Evolutionary conservation across 1,140 invertebrate species (phyloP).

Genomic region (Hermetia illucens): DNA sequence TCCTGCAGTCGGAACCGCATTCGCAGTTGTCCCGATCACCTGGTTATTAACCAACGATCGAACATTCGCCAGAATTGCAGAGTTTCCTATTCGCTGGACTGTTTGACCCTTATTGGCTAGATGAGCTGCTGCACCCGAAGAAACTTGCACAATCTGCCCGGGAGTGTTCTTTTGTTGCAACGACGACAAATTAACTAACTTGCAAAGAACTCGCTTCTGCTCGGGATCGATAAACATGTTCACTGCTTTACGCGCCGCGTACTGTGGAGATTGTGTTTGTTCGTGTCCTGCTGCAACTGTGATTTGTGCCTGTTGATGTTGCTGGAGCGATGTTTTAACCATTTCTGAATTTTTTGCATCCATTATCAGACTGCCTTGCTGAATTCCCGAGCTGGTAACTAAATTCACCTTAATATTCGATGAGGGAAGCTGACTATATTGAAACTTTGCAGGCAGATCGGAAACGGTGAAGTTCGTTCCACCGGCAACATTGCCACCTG

Average conservation of each 20-base stretch:
- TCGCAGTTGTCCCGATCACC: slow-evolving; percentile 17
- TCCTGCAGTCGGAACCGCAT: slow-evolving; percentile 1
- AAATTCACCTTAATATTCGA: slow-evolving; percentile 28
- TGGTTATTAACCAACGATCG: slow-evolving; percentile 18
- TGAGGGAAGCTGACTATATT: slow-evolving; percentile 24
- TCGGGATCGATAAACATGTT: slow-evolving; percentile 2
- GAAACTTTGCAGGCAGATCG: slow-evolving; percentile 8
- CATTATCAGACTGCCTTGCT: slow-evolving; percentile 4
- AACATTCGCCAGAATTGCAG: slow-evolving; percentile 20
- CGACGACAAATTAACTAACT: slow-evolving; percentile 24
- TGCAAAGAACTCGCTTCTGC: slow-evolving; percentile 25
- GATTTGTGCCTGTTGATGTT: slow-evolving; percentile 17
- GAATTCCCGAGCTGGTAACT: slow-evolving; percentile 13
- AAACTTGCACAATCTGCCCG: slow-evolving; percentile 25
- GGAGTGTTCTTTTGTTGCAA: slow-evolving; percentile 27
- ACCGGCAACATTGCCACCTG: slow-evolving; percentile 7
- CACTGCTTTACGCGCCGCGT: neutral
- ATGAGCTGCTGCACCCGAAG: slow-evolving; percentile 7
- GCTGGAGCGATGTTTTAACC: slow-evolving; percentile 5
- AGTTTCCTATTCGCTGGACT: slow-evolving; percentile 18
- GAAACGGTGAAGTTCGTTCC: slow-evolving; percentile 21
- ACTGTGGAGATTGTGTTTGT: no score
- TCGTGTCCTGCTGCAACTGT: no score
- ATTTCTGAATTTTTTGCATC: slow-evolving; percentile 1
- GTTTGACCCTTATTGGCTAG: slow-evolving; percentile 17